Conservation (phyloP, 2,113 vertebrate species). For the Trematocara stigmaticum region DNA sequence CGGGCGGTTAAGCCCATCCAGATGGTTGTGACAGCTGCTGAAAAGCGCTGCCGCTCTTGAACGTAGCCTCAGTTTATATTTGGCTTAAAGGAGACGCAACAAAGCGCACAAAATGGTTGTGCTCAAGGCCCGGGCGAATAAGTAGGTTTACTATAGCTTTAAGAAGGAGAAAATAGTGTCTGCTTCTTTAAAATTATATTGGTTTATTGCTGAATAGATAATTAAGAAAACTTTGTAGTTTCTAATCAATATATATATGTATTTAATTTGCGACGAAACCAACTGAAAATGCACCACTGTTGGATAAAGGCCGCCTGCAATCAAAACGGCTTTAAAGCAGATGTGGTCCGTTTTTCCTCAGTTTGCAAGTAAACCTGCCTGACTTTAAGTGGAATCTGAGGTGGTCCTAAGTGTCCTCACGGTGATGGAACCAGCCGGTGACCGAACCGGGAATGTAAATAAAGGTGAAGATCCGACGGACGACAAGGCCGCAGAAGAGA, state of each 20-base stretch:
- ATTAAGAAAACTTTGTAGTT: constrained; percentile 67
- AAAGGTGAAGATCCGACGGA: constrained; percentile 39
- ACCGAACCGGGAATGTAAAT: constrained; percentile 49
- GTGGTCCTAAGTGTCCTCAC: not conserved
- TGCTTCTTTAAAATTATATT: constrained; percentile 75
- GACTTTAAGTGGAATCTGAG: constrained; percentile 9
- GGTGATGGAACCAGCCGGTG: constrained; percentile 66
- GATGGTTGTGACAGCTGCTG: not conserved
- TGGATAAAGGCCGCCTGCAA: constrained; percentile 63
- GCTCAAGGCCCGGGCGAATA: constrained; percentile 38
- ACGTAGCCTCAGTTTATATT: constrained; percentile 53
- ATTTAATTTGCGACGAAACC: constrained; percentile 47
- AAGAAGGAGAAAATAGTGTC: constrained; percentile 72
- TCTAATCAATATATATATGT: constrained; percentile 32
- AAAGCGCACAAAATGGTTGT: constrained; percentile 68
- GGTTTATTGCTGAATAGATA: constrained; percentile 62
- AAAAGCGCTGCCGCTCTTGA: constrained; percentile 20
- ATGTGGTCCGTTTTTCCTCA: constrained; percentile 27
- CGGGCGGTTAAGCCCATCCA: not conserved
- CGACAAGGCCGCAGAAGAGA: constrained; percentile 67
- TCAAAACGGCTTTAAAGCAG: constrained; percentile 50
- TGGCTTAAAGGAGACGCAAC: constrained; percentile 83
- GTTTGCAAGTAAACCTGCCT: constrained; percentile 29
- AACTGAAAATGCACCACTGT: constrained; percentile 64
- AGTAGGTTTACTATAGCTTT: constrained; percentile 77